phyloP scores from a whole-genome alignment of 2,888 invertebrate genomes.

The Amblyjoppa proteus region DNA sequence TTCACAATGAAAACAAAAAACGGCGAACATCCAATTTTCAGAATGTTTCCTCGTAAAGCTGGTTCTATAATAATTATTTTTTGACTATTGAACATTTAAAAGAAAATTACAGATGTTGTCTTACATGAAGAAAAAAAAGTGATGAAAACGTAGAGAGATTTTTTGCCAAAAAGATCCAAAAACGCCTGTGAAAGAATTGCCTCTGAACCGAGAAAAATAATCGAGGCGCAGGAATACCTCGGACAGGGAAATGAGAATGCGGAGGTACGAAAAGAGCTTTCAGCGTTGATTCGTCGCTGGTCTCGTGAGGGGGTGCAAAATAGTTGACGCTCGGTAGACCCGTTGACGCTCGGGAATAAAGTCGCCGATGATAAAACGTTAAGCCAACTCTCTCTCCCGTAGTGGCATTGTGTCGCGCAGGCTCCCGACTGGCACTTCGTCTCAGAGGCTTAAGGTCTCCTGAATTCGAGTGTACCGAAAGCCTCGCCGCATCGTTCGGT shows the following conservation, averaged over 20 bases:
- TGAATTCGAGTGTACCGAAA: constrained; percentile 16
- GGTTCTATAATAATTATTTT: too few species aligned
- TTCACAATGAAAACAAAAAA: too few species aligned
- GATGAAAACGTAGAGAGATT: too few species aligned
- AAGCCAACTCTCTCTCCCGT: constrained; percentile 12
- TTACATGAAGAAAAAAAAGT: too few species aligned
- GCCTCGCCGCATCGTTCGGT: background rate
- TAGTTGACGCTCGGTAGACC: constrained; percentile 13
- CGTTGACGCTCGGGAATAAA: constrained; percentile 21
- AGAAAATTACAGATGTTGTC: too few species aligned
- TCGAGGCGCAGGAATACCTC: background rate
- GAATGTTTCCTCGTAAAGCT: too few species aligned
- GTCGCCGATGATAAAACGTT: constrained; percentile 42
- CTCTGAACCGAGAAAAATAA: background rate
- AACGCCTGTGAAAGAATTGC: background rate
- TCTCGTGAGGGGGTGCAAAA: constrained; percentile 29
- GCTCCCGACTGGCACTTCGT: background rate
- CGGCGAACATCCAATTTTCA: too few species aligned
- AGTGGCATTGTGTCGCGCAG: constrained; percentile 26
- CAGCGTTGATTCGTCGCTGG: constrained; percentile 29
- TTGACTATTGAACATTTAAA: too few species aligned
- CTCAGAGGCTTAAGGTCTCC: constrained; percentile 8
- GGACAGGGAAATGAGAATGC: constrained; percentile 2
- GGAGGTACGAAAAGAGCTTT: background rate
- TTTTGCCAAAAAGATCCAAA: background rate